Percentiles rank a stretch among this genome's conserved stretches.
Evolutionary conservation across 2,113 vertebrate genomes (phyloP).

Genomic region (Coregonus clupeaformis): DNA sequence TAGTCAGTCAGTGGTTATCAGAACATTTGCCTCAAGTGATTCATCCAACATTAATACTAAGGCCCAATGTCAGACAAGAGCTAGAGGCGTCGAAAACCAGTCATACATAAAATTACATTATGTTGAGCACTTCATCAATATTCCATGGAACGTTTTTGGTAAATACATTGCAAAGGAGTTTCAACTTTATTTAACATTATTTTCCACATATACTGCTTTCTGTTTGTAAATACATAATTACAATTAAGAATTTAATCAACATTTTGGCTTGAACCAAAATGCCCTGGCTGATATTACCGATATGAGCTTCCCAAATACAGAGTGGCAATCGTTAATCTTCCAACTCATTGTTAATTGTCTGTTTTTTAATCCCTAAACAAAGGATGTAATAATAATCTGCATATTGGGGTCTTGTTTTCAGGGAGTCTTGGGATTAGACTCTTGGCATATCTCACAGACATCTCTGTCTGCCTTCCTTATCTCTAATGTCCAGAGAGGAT

Average conservation of each 20-base stretch:
- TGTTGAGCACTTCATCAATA: too few species aligned
- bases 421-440: conserved; percentile 34
- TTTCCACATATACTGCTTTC: background rate
- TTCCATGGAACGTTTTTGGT: too few species aligned
- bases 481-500: conserved; percentile 26
- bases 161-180: background rate
- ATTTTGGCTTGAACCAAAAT: too few species aligned
- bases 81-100: background rate
- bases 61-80: too few species aligned
- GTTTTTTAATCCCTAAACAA: background rate
- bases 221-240: background rate
- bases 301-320: too few species aligned
- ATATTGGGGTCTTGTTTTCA: background rate
- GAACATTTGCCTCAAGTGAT: too few species aligned
- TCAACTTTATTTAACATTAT: background rate
- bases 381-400: background rate
- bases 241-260: too few species aligned
- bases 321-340: too few species aligned
- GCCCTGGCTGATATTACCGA: too few species aligned
- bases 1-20: background rate
- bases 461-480: conserved; percentile 15
- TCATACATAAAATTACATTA: too few species aligned
- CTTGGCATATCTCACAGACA: conserved; percentile 19
- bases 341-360: too few species aligned
- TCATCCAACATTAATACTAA: too few species aligned